Evolutionary conservation across 2,888 invertebrate genomes (phyloP), one percentile per base, ranked within the genome.

Genomic region (Mesorhabditis spiculigera): DNA sequence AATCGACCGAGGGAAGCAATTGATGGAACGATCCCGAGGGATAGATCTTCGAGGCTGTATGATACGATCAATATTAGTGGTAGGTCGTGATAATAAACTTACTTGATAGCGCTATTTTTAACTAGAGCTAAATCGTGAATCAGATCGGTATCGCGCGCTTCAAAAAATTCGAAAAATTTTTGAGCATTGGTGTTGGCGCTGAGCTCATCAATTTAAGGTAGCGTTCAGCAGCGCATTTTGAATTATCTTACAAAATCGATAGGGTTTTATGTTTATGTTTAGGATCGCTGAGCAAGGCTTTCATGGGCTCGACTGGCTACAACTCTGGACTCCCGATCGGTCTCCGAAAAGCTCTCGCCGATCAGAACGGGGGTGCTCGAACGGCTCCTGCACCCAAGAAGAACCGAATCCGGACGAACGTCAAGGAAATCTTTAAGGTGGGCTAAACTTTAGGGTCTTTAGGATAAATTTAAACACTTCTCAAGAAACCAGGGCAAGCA

Each of bases 51-150:
- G 3, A 10, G 58, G 61, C 73, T 79, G 42, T 79, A 79, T 71
- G 79, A 79, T 50, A 77, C 76, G 43, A 74, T 79, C 58, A 73
- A 73, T 28, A 74, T 79, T 10, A 74, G 74, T 65, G 74, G 76
- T 74, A 13, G 0, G 50, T 28, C n/a, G 8, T 50, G n/a, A 50
- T 13, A 50, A 50, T 50, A 50, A 50, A 3, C 58, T 50, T 50
- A 50, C 8, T 3, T 2, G 1, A 50, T 50, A 13, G 28, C 28
- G 28, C 28, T 28, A 28, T 1, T 28, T 28, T 28, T 28, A 28
- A 3, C 28, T 28, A 28, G 28, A 28, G 28, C 28, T 28, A 28
- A 28, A 28, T 28, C 28, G 28, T 28, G 28, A 28, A 28, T 28
- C 28, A 28, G 28, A 28, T 28, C 28, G 28, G 28, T 28, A 28